Conservation (phyloP, 1,140 invertebrate species). For the Zaprionus kolodkinae region DNA sequence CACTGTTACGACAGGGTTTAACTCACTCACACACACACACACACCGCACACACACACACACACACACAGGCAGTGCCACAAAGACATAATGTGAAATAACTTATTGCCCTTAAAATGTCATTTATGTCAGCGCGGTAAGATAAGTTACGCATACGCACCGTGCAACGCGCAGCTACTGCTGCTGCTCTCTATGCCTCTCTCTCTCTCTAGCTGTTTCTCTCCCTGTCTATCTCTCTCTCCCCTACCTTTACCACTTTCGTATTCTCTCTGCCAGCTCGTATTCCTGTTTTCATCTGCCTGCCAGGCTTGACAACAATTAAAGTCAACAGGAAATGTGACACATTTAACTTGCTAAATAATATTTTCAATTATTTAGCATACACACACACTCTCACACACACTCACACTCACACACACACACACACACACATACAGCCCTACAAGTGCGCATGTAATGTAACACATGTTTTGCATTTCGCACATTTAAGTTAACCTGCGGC, state of each 20-base stretch:
- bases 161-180: constrained; percentile 11
- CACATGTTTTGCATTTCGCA: constrained; percentile 64
- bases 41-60: constrained; percentile 1
- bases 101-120: constrained; percentile 83
- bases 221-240: no score
- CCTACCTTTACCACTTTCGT: no score
- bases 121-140: constrained; percentile 82
- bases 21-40: constrained; percentile 16
- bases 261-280: background rate
- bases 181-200: background rate
- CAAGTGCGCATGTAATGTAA: constrained; percentile 61
- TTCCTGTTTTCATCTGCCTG: constrained; percentile 31
- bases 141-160: constrained; percentile 78
- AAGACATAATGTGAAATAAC: constrained; percentile 80
- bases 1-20: constrained; percentile 17
- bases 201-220: background rate
- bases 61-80: constrained; percentile 25
- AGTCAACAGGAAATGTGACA: constrained; percentile 81
- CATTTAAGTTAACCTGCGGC: constrained; percentile 70
- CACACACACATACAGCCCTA: background rate
- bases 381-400: no score
- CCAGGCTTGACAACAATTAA: constrained; percentile 77
- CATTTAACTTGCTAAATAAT: constrained; percentile 78
- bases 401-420: background rate
- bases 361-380: constrained; percentile 79